A percentile compares a stretch with the other conserved stretches of the same genome.
Evolutionary conservation across 2,888 invertebrate genomes (phyloP).

Genomic region (Entomobrya proxima): DNA sequence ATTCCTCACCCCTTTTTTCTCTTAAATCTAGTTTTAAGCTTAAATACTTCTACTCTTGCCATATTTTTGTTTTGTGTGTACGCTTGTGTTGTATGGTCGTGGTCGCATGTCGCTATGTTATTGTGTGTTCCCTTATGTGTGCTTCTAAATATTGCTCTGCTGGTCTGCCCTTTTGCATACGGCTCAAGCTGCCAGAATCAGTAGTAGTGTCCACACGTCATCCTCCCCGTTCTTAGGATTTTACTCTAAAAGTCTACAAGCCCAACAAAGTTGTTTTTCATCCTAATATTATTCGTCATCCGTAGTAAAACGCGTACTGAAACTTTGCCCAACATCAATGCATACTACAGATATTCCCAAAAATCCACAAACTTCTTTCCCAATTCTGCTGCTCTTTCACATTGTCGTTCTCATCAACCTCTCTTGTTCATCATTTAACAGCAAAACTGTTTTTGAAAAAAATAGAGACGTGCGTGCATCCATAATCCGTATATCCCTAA

Average conservation of each 20-base stretch:
- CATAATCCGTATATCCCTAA: too few species aligned
- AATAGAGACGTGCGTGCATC: too few species aligned
- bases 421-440: too few species aligned
- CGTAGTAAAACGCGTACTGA: background rate
- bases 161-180: background rate
- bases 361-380: too few species aligned
- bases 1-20: slow-evolving; percentile 26
- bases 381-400: too few species aligned
- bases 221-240: slow-evolving; percentile 11
- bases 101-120: background rate
- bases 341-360: too few species aligned
- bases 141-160: too few species aligned
- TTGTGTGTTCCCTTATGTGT: too few species aligned
- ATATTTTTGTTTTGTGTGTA: background rate
- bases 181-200: background rate
- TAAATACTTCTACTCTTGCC: background rate
- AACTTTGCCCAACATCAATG: too few species aligned
- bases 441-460: too few species aligned
- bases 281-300: slow-evolving; percentile 1
- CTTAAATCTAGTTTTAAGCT: background rate
- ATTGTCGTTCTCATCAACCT: too few species aligned
- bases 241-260: background rate
- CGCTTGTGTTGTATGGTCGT: background rate
- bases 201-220: background rate
- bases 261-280: background rate